Base-by-base conservation (phyloP, 2,888 invertebrate genomes). In the Globia sparganii region DNA sequence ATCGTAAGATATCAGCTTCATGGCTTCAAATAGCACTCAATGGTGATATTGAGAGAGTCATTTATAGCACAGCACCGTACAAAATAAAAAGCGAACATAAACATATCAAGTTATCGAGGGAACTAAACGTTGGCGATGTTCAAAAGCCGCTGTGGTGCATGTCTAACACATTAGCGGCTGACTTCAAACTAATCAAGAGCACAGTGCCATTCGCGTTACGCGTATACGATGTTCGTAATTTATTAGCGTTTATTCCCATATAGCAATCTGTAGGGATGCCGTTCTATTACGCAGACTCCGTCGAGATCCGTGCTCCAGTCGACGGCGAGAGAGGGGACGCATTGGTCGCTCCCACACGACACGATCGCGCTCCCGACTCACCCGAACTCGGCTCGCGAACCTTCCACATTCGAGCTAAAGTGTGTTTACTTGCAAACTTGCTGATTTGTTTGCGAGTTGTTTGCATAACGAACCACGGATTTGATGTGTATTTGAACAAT, bases 261-360 rank as follows among this genome's bases (percentile, higher is more conserved):
- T 93, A 96, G 94, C 94, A 96, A 95, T 95, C 95, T 96, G 96
- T 95, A 95, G 95, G 94, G 95, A 96, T 95, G 93, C 92, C 92
- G 94, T 94, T 91, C 96, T 92, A 96, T 95, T 96, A 96, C 96
- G 96, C 96, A 96, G 96, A 96, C 96, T 96, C 96, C 96, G 94
- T 90, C 83, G 93, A 94, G 95, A 95, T 95, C 94, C 92, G 93
- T 93, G 94, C 94, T 94, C 94, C 95, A 96, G 96, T 96, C 93
- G 93, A 94, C 92, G 91, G 90, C 93, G 92, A 93, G 94, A 94
- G 92, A 90, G 93, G 91, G 93, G 89, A 92, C 92, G 92, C 89
- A 90, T 77, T 92, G 92, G 95, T 92, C 95, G 96, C 92, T 92
- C 93, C 91, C 87, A 87, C 87, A 78, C 79, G 72, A 78, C 76